Base-by-base conservation (phyloP, 1,140 invertebrate genomes). In the Carcinoscorpius rotundicauda region DNA sequence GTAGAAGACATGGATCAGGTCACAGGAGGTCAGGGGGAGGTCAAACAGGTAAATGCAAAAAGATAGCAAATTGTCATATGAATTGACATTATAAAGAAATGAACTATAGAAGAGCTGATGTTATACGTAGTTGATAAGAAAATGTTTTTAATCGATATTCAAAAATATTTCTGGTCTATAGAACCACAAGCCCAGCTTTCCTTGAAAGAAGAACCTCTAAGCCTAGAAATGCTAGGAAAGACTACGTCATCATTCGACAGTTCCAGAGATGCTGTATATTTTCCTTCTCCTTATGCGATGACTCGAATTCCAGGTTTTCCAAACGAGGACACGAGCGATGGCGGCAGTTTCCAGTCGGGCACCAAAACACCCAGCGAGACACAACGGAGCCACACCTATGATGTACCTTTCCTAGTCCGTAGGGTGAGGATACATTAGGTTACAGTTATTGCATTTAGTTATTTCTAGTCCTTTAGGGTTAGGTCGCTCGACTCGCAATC, bases 201-300 rank as follows among this genome's bases (percentile, higher is more conserved):
- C 5, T 61, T 63, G 49, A 68, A 68, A 52, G 66, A 64, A 5
- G 66, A 68, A 52, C 64, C 66, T 4, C 52, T 68, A 10, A 63
- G 52, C 63, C 64, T 68, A 64, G 63, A 61, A n/a, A 64, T 68
- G 9, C 49, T 68, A 49, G 66, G 66, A 3, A 63, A 63, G 29
- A 65, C 64, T 55, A 62, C 58, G 29, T 60, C 66, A 3, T 61
- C 66, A 4, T 68, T 65, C 61, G 66, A 68, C 11, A 61, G 64
- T 4, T 64, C 66, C 5, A 68, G 65, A 60, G 66, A 68, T n/a
- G 64, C 64, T 50, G 49, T 70, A 8, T 70, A 70, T 57, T 69
- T 69, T 55, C 68, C 68, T 9, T 69, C 68, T 4, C 68, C 68
- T n/a, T 69, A 69, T 29, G 68, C 68, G 5, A 64, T 65, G 4